Percentiles rank a stretch among this genome's conserved stretches.
phyloP scores from a whole-genome alignment of 2,113 vertebrate species.

The Pyxicephalus adspersus region DNA sequence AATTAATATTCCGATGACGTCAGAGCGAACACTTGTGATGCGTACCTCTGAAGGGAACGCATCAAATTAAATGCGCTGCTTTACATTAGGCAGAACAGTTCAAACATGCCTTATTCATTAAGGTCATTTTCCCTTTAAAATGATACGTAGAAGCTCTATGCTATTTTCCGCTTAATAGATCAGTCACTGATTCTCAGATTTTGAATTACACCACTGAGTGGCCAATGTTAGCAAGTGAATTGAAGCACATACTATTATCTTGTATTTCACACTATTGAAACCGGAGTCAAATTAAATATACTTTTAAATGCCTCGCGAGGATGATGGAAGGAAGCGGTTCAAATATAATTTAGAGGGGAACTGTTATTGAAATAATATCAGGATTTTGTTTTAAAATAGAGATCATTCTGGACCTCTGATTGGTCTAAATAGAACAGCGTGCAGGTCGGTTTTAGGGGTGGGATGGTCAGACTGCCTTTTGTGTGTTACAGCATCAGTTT shows the following conservation, averaged over 20 bases:
- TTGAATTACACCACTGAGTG: constrained; percentile 24
- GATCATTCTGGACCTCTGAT: no score
- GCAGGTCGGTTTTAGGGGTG: no score
- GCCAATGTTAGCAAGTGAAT: constrained; percentile 33
- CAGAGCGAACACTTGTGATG: constrained; percentile 16
- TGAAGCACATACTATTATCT: constrained; percentile 22
- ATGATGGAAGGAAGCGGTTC: neutral
- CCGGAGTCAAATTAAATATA: constrained; percentile 16
- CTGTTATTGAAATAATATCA: no score
- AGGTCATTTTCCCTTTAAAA: constrained; percentile 1
- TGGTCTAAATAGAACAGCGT: no score
- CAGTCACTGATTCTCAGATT: constrained; percentile 43
- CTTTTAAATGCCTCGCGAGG: constrained; percentile 9
- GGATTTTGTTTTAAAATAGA: no score
- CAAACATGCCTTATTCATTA: constrained; percentile 46
- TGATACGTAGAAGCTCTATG: constrained; percentile 7
- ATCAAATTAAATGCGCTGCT: constrained; percentile 39
- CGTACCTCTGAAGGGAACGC: constrained; percentile 35
- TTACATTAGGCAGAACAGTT: constrained; percentile 37
- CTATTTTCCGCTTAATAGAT: constrained; percentile 52
- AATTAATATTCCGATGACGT: constrained; percentile 43
- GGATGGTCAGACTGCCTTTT: no score
- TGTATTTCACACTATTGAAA: constrained; percentile 5
- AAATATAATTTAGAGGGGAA: neutral
- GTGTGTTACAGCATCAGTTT: no score